Evolutionary conservation across 2,113 vertebrate genomes (phyloP), one percentile per base, ranked within the genome.

Genomic region (Austrofundulus limnaeus): DNA sequence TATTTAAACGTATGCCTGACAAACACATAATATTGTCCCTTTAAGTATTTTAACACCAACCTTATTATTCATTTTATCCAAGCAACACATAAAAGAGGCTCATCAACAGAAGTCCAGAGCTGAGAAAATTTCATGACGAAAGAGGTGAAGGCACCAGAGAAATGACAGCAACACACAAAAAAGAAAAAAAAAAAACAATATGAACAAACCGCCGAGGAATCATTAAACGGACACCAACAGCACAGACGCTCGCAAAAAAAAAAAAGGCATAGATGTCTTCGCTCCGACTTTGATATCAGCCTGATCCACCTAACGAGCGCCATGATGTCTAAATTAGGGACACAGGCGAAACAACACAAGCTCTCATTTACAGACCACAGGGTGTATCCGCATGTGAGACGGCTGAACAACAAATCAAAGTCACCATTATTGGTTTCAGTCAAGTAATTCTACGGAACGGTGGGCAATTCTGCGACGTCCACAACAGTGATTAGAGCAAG

Each of bases 401-500:
- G 66, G 72, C 19, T 70, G 46, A 47, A 64, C 54, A 83, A 61
- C 66, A 85, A 85, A 84, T 91, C 80, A 89, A 85, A 87, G 82
- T 55, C 64, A 24, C 46, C 14, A 60, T 57, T 74, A 53, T 43
- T 68, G 55, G 57, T 61, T 74, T 74, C 57, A 58, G 70, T 71
- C 47, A 16, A 72, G 61, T 82, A 51, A 78, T 77, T 85, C 61
- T 41, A 50, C 57, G 67, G 67, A 81, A 73, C 60, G 57, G 73
- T 52, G 66, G 61, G 70, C 69, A 72, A 79, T 80, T 83, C 57
- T 17, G 14, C 77, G 64, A 72, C 55, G 66, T 80, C 75, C 73
- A 83, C 72, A 86, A 84, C 75, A 79, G 79, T 83, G 83, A 87
- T 89, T 88, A 89, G 63, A 78, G 70, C 45, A 16, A 61, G 66